These are phyloP conservation scores for Anolis carolinensis DNA, from an alignment of 2,113 vertebrate genomes.

Conservation along the genomic window DNA sequence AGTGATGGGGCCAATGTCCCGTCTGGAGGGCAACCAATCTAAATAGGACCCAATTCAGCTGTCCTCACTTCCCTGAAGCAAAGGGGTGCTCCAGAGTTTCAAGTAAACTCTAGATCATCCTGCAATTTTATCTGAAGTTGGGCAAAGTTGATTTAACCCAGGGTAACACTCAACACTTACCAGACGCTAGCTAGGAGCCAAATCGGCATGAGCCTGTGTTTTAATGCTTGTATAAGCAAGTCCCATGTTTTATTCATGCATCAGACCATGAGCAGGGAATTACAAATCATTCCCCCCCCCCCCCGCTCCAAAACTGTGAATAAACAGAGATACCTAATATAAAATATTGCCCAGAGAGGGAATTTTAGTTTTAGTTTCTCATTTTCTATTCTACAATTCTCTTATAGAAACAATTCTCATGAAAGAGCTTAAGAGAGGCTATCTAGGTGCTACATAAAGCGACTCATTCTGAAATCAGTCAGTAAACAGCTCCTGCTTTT, in stretches of 20 bases:
- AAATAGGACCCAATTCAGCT: no score
- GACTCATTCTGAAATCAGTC: slow-evolving; percentile 1
- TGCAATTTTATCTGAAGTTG: no score
- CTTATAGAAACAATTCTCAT: not conserved
- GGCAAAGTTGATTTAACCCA: no score
- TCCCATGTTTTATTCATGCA: not conserved
- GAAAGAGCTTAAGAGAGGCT: not conserved
- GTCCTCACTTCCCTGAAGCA: no score
- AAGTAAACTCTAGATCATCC: no score
- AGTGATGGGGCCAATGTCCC: no score
- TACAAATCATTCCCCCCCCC: not conserved
- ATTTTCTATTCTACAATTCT: not conserved
- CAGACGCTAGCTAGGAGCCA: no score
- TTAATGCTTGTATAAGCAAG: no score
- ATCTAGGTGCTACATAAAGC: not conserved
- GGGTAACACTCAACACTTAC: no score
- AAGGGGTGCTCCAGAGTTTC: no score
- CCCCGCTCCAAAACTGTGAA: not conserved
- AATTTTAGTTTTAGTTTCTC: not conserved
- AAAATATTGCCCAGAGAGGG: not conserved
- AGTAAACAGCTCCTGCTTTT: not conserved
- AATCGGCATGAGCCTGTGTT: no score
- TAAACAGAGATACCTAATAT: not conserved
- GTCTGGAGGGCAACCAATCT: no score
- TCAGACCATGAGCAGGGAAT: not conserved